Conservation (phyloP, 2,888 invertebrate genomes). For the Cerceris ruficornis region DNA sequence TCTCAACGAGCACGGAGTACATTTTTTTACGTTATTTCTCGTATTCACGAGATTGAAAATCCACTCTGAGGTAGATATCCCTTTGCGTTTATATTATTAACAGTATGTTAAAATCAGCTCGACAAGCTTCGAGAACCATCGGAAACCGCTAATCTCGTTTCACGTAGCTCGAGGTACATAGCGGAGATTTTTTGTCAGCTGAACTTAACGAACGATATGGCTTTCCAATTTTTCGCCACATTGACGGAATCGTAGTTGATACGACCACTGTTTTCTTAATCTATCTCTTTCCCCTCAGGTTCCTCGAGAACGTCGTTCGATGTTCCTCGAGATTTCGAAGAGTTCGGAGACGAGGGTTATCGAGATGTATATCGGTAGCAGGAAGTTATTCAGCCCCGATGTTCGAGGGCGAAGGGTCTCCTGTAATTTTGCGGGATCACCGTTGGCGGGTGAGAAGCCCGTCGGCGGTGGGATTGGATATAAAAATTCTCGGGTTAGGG, state of each 20-base stretch:
- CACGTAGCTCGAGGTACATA: too few relatives aligned
- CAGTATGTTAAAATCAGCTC: too few relatives aligned
- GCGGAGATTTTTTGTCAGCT: too few relatives aligned
- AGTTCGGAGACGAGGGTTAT: conserved; percentile 49
- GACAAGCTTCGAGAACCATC: too few relatives aligned
- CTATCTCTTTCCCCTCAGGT: conserved; percentile 42
- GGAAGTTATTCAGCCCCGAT: conserved; percentile 35
- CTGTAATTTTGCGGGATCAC: conserved; percentile 57
- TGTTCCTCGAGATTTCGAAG: conserved; percentile 32
- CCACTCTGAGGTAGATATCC: not conserved
- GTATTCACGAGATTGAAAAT: not conserved
- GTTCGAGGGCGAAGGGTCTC: conserved; percentile 24
- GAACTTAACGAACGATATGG: too few relatives aligned
- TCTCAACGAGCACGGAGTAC: not conserved
- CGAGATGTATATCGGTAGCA: conserved; percentile 43
- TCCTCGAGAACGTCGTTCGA: conserved; percentile 45
- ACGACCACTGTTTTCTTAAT: conserved; percentile 32
- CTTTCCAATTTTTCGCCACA: too few relatives aligned
- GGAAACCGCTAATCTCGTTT: too few relatives aligned
- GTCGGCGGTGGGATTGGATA: conserved; percentile 43
- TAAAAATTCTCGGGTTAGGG: conserved; percentile 60
- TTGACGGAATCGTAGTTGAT: too few relatives aligned
- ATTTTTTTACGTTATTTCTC: conserved; percentile 1
- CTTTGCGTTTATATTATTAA: too few relatives aligned
- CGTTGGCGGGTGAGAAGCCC: conserved; percentile 22